Evolutionary conservation across 2,888 invertebrate genomes (phyloP).

Genomic region (Synergus itoensis): DNA sequence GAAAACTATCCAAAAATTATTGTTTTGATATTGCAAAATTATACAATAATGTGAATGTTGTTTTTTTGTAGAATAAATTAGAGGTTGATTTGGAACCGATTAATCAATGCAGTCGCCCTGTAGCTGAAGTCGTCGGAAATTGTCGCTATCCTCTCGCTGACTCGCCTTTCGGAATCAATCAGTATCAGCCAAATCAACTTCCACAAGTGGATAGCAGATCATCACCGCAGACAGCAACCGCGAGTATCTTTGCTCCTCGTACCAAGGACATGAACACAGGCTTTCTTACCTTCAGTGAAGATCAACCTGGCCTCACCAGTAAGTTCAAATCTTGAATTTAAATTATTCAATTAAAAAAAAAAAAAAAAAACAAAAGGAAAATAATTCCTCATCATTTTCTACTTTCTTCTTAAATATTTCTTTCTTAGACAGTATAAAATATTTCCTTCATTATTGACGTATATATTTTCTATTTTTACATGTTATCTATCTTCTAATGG

Average conservation of each 20-base stretch:
- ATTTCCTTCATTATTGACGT: background rate
- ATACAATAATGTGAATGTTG: background rate
- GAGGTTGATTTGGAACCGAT: slow-evolving; percentile 62
- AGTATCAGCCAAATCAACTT: slow-evolving; percentile 53
- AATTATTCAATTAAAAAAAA: too few species aligned
- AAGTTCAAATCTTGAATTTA: slow-evolving; percentile 78
- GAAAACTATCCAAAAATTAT: too few species aligned
- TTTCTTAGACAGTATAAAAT: too few species aligned
- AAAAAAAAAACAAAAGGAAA: too few species aligned
- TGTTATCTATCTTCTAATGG: too few species aligned
- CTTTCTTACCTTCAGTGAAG: slow-evolving; percentile 92
- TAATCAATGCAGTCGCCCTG: slow-evolving; percentile 33
- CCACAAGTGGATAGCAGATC: slow-evolving; percentile 61
- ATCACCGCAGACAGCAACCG: slow-evolving; percentile 85
- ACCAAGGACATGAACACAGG: slow-evolving; percentile 97
- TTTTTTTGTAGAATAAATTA: slow-evolving; percentile 64
- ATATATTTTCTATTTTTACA: too few species aligned
- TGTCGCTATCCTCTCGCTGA: slow-evolving; percentile 64
- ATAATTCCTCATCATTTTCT: background rate
- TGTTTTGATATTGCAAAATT: background rate
- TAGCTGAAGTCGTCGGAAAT: slow-evolving; percentile 59
- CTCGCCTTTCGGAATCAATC: slow-evolving; percentile 55
- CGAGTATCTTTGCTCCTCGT: slow-evolving; percentile 88
- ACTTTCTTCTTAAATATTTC: too few species aligned
- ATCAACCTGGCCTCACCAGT: slow-evolving; percentile 91